Evolutionary conservation across 1,140 invertebrate genomes (phyloP), one percentile per base, ranked within the genome.

Genomic region (Pogonomyrmex californicus): DNA sequence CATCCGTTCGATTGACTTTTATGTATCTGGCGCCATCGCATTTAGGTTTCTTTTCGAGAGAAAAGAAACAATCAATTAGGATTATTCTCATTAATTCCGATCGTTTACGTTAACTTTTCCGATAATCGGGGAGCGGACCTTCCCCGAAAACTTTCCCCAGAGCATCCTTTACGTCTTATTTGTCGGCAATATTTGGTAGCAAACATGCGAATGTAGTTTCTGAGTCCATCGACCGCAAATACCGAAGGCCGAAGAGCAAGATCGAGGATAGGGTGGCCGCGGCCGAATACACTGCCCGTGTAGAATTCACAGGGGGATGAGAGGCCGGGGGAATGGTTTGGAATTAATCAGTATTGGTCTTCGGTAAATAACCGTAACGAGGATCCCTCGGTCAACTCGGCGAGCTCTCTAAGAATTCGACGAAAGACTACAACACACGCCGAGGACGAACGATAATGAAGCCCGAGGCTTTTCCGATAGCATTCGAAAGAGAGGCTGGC

Each of bases 351-450:
- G 82, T 85, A 78, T 47, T 38, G 73, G 73, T 78, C 73, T 63
- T 78, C 73, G 47, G 82, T 78, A 85, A 85, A 85, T 85, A 85
- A 78, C 44, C 73, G 70, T 85, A 85, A 85, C 82, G 82, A 85
- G 82, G 47, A 83, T 83, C 68, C 54, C 47, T 83, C n/a, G 68
- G 79, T 83, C 79, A 75, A 83, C 68, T 73, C 41, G 41, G 2
- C 30, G 36, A 38, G 41, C 54, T 83, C 54, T 62, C 41, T 47
- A 83, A 83, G 79, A 75, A 83, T 83, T 75, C 49, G 36, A 83
- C 68, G 41, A 75, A 75, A 66, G 68, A n/a, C 79, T 66, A 30
- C 65, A 68, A 73, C 23, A 73, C 6, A 33, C 14, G 17, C 14
- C 23, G 41, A 54, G 41, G 23, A 33, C 17, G 79, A 71, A 73